Percentiles rank a stretch among this genome's conserved stretches.
Evolutionary conservation across 2,797 vertebrate genomes (phyloP).

Genomic region (Argentina silus): DNA sequence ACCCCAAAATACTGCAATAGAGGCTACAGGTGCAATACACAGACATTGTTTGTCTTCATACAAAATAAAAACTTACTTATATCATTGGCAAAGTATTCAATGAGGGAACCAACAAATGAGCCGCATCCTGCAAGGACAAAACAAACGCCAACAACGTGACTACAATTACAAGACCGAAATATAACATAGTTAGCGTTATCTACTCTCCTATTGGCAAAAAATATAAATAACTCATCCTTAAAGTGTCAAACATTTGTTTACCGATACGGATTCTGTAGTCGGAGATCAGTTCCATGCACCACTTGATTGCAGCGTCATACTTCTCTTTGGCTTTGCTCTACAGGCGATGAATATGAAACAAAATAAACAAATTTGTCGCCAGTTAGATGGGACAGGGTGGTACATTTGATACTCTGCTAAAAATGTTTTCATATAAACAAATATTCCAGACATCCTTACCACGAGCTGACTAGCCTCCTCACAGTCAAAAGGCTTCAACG

Average conservation of each 20-base stretch:
- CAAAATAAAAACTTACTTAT: slow-evolving; percentile 85
- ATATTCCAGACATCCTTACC: slow-evolving; percentile 71
- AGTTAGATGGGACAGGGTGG: background rate
- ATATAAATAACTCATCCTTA: background rate
- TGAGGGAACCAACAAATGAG: slow-evolving; percentile 89
- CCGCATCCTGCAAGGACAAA: slow-evolving; percentile 77
- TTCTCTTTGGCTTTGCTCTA: slow-evolving; percentile 82
- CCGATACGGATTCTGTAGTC: slow-evolving; percentile 88
- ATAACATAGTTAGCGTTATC: too few relatives aligned
- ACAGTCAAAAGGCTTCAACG: slow-evolving; percentile 89
- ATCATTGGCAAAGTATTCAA: slow-evolving; percentile 87
- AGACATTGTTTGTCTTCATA: too few relatives aligned
- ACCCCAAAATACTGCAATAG: too few relatives aligned
- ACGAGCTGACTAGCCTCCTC: slow-evolving; percentile 81
- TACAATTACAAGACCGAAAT: background rate
- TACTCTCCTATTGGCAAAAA: too few relatives aligned
- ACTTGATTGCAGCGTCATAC: slow-evolving; percentile 78
- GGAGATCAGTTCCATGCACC: slow-evolving; percentile 83
- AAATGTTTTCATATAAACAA: background rate
- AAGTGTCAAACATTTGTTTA: slow-evolving; percentile 50
- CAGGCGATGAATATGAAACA: background rate
- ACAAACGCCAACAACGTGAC: background rate
- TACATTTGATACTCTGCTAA: background rate
- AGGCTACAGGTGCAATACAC: too few relatives aligned
- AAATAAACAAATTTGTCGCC: background rate